These are phyloP conservation scores for Ascaphus truei DNA, from an alignment of 2,113 vertebrate species.

Conservation along the genomic window DNA sequence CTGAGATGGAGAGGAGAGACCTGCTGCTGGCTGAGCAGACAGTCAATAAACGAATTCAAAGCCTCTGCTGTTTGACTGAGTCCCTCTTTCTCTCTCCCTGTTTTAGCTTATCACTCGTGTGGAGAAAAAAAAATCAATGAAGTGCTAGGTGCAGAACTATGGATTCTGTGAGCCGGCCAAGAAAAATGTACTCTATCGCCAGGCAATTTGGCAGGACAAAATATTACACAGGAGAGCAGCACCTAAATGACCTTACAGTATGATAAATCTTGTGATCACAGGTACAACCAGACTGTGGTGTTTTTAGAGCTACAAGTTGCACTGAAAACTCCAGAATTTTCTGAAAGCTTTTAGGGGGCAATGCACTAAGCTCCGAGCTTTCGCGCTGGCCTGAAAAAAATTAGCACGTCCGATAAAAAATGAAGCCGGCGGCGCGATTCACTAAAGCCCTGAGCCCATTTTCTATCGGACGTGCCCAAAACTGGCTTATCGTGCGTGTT, in stretches of 20 bases:
- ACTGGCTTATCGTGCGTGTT: no score
- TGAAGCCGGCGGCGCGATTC: no score
- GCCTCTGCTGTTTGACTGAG: conserved; percentile 7
- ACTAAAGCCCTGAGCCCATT: no score
- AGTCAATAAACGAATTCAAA: conserved; percentile 31
- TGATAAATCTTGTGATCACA: neutral
- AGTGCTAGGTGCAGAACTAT: conserved; percentile 23
- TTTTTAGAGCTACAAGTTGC: neutral
- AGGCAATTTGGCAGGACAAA: neutral
- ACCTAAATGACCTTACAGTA: neutral
- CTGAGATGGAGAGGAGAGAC: conserved; percentile 32
- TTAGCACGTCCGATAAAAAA: no score
- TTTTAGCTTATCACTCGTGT: conserved; percentile 8
- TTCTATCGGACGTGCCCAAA: no score
- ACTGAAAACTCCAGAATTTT: no score
- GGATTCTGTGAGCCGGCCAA: conserved; percentile 35
- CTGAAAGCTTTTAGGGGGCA: no score
- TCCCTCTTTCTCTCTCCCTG: conserved; percentile 3
- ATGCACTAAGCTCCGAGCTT: no score
- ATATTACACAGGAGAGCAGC: neutral
- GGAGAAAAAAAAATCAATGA: conserved; percentile 13
- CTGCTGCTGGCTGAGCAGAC: conserved; percentile 15
- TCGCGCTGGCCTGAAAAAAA: no score
- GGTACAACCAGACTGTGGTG: neutral
- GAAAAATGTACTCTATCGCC: conserved; percentile 39